Evolutionary conservation across 2,888 invertebrate species (phyloP), one percentile per base, ranked within the genome.

Genomic region (Mythimna vitellina): DNA sequence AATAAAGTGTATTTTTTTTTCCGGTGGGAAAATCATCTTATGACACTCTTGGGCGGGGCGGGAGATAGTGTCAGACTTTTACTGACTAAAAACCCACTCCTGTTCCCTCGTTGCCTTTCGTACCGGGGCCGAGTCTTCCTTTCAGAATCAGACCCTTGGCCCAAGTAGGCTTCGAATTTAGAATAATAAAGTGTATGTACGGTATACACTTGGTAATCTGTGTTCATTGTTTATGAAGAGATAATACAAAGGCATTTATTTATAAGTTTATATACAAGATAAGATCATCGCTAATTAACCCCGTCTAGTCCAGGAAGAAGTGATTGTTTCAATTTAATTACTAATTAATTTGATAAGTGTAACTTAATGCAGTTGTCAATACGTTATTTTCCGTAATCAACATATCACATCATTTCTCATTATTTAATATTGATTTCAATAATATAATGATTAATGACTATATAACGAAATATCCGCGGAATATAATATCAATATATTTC

Each of bases 311-410:
- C 62, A 20, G 46, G 17, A 62, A 61, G n/a, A 56, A n/a, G n/a
- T 51, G 17, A 70, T 75, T 70, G 25, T 62, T 78, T 29, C 14
- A 35, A 78, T 70, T 42, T 51, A 51, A 62, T 38, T 51, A 32
- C 42, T 22, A 51, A 49, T 77, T 78, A 20, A 77, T 51, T 70
- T 53, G 56, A 46, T 53, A 53, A 63, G 7, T 3, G 38, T n/a
- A 22, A 20, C 10, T 29, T 10, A 51, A 60, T 38, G 5, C 25
- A 51, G 42, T 75, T 75, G 49, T 65, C 6, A 4, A 49, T 58
- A 72, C 10, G 0, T n/a, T 42, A 3, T 29, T 38, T 75, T 56
- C 20, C 9, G 3, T 29, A 25, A 12, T 65, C 22, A 75, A 56
- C 14, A 32, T 46, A 35, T 63, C 20, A 9, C 25, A 35, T 54